These are phyloP conservation scores for Malthinus seriepunctatus DNA, from an alignment of 2,888 invertebrate genomes.

Conservation along the genomic window DNA sequence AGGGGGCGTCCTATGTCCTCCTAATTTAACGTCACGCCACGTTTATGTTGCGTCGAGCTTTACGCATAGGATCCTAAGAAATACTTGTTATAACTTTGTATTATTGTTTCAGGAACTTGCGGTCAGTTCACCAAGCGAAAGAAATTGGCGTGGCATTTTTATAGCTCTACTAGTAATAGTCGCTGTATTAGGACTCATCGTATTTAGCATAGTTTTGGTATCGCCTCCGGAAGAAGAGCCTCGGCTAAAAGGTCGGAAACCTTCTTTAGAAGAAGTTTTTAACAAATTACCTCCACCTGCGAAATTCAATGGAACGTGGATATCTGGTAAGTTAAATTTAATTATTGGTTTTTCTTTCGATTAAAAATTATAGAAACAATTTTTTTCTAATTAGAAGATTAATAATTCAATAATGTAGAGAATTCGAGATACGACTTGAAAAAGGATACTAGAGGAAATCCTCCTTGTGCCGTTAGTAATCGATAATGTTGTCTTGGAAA, in stretches of 20 bases:
- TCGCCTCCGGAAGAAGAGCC: conserved; percentile 78
- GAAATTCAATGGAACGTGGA: conserved; percentile 79
- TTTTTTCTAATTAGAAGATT: too few relatives aligned
- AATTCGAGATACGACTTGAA: neutral
- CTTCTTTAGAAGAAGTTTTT: conserved; percentile 70
- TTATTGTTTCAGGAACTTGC: conserved; percentile 78
- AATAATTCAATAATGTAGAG: too few relatives aligned
- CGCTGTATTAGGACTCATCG: conserved; percentile 84
- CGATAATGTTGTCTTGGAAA: conserved; percentile 35
- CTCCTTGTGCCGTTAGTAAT: conserved; percentile 30
- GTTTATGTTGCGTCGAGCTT: too few relatives aligned
- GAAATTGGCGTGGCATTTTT: conserved; percentile 94
- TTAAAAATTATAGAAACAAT: too few relatives aligned
- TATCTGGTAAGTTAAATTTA: conserved; percentile 60
- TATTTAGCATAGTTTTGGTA: conserved; percentile 88
- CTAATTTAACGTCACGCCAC: too few relatives aligned
- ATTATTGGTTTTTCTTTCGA: neutral
- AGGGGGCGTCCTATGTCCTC: too few relatives aligned
- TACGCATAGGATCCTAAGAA: too few relatives aligned
- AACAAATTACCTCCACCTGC: conserved; percentile 54
- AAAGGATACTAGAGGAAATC: conserved; percentile 13
- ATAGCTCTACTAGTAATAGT: conserved; percentile 90
- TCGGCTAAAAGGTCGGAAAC: conserved; percentile 68
- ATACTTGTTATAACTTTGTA: conserved; percentile 1
- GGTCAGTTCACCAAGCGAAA: conserved; percentile 80